Evolutionary conservation across 92 coral and sea anemone species (phyloP).

Genomic region (Pocillopora grandis): DNA sequence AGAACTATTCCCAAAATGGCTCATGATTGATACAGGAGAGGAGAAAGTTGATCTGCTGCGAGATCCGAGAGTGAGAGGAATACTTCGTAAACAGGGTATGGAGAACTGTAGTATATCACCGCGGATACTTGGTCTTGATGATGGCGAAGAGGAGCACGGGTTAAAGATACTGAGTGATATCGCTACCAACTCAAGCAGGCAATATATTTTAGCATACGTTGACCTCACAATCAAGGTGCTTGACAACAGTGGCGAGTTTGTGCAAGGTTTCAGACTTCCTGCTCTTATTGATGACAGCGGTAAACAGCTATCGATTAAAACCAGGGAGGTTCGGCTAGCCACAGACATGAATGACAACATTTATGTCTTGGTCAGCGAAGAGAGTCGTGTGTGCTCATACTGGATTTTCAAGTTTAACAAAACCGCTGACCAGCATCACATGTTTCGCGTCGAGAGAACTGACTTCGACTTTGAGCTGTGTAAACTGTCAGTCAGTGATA

Average conservation of each 20-base stretch:
- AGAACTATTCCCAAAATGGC: not conserved
- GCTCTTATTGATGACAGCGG: not conserved
- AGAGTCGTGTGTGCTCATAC: not conserved
- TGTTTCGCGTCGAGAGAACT: not conserved
- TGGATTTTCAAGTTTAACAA: not conserved
- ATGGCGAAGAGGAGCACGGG: not conserved
- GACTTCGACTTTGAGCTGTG: too few relatives aligned
- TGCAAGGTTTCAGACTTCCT: not conserved
- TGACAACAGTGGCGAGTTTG: constrained; percentile 18
- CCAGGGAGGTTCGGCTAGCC: not conserved
- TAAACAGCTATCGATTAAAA: not conserved
- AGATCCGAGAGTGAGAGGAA: too few relatives aligned
- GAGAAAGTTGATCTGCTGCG: too few relatives aligned
- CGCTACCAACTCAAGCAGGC: not conserved
- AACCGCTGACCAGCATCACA: not conserved
- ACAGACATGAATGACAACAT: too few relatives aligned
- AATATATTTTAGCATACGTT: not conserved
- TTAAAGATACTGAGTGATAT: too few relatives aligned
- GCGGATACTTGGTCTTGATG: too few relatives aligned
- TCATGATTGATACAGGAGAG: not conserved
- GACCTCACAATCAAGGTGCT: constrained; percentile 5
- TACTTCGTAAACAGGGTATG: not conserved
- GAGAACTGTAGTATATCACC: constrained; percentile 10
- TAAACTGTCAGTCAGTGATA: not conserved
- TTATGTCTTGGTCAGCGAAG: too few relatives aligned